Evolutionary conservation across 2,888 invertebrate species (phyloP).

Genomic region (Linyphia triangularis): DNA sequence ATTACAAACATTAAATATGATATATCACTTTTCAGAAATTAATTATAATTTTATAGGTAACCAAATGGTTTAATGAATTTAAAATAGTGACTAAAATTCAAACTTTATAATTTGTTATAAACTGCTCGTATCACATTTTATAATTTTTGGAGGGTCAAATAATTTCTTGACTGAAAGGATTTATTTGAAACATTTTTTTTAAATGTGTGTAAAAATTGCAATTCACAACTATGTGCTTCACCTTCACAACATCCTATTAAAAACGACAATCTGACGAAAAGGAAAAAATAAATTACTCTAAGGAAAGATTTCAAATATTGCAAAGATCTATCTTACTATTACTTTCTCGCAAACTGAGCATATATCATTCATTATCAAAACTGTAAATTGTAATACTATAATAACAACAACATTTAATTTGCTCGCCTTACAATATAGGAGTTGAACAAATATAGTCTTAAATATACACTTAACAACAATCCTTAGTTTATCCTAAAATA

Average conservation of each 20-base stretch:
- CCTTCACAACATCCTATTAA: conserved; percentile 3
- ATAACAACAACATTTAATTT: conserved; percentile 74
- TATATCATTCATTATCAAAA: conserved; percentile 74
- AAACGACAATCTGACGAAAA: background rate
- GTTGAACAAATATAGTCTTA: conserved; percentile 73
- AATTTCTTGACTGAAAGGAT: background rate
- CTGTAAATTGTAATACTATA: conserved; percentile 74
- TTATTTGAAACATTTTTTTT: background rate
- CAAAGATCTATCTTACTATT: conserved; percentile 22
- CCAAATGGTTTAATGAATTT: no score
- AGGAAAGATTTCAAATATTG: background rate
- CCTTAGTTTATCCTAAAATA: conserved; percentile 71
- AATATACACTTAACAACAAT: conserved; percentile 73
- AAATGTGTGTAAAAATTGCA: conserved; percentile 14
- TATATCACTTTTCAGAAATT: background rate
- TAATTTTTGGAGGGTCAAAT: background rate
- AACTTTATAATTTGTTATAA: background rate
- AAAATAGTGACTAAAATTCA: background rate
- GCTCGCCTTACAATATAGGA: conserved; percentile 72
- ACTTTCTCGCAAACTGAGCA: conserved; percentile 66
- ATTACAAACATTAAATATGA: background rate
- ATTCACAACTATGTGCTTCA: conserved; percentile 20
- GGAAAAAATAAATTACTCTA: conserved; percentile 19
- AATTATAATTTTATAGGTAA: background rate
- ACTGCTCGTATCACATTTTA: conserved; percentile 13